A percentile compares a stretch with the other conserved stretches of the same genome.
Conservation (phyloP, 2,797 vertebrate species). For the Muscicapa comitata region DNA sequence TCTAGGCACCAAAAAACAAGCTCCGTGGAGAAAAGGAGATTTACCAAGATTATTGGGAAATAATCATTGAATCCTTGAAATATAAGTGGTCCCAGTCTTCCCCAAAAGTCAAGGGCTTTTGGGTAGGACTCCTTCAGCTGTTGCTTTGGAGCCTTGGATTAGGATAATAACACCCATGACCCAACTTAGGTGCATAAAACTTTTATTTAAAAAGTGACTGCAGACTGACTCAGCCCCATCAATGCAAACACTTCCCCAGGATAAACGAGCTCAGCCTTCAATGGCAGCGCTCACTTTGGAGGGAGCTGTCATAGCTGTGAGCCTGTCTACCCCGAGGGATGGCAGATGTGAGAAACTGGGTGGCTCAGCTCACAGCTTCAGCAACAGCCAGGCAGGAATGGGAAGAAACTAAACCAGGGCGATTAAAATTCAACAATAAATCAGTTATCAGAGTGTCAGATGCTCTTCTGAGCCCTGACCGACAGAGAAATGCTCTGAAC, state of each 20-base stretch:
- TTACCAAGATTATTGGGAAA: neutral
- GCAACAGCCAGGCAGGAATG: neutral
- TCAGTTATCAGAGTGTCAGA: neutral
- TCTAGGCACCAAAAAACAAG: neutral
- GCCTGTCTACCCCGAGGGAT: neutral
- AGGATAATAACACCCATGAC: neutral
- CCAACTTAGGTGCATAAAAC: neutral
- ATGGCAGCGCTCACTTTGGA: neutral
- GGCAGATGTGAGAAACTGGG: neutral
- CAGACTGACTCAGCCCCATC: neutral
- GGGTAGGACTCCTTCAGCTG: neutral
- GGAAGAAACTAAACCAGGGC: neutral
- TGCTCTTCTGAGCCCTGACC: fast-evolving
- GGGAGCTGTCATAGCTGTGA: slow-evolving; percentile 33
- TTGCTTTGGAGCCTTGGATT: neutral
- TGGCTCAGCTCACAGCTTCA: neutral
- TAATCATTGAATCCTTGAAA: neutral
- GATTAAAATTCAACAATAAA: neutral
- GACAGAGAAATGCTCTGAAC: neutral
- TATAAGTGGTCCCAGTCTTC: neutral
- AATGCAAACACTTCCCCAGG: neutral
- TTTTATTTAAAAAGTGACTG: neutral
- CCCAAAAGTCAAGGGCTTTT: neutral
- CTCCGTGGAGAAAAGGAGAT: neutral
- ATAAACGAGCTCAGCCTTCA: neutral